Evolutionary conservation across 92 coral and sea anemone species (phyloP).

Genomic region (Bergia puertoricense): DNA sequence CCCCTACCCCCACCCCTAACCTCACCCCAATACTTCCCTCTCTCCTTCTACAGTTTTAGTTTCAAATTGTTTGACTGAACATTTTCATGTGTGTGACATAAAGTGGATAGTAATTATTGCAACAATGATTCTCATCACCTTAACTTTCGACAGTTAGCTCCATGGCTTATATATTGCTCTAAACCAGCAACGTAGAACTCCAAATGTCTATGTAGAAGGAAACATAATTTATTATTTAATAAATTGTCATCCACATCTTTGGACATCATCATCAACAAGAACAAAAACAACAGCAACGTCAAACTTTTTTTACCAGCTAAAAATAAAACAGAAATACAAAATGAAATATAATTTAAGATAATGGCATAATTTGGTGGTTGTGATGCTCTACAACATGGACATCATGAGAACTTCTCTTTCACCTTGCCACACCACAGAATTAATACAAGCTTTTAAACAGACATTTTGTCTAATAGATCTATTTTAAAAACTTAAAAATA

Average conservation of each 20-base stretch:
- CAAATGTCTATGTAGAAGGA: constrained; percentile 60
- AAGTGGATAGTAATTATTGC: neutral
- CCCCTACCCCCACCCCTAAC: too few species aligned
- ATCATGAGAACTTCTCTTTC: neutral
- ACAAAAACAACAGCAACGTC: neutral
- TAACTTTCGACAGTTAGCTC: constrained; percentile 81
- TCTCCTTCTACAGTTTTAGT: too few species aligned
- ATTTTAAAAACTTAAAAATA: too few species aligned
- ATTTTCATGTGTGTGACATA: too few species aligned
- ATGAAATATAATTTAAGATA: too few species aligned
- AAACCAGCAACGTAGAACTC: constrained; percentile 87
- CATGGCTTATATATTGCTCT: constrained; percentile 83
- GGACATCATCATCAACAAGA: neutral
- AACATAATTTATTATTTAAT: neutral
- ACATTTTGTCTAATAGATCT: too few species aligned
- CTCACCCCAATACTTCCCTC: too few species aligned
- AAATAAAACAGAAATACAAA: too few species aligned
- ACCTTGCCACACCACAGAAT: too few species aligned
- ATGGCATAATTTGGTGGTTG: too few species aligned
- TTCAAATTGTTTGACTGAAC: too few species aligned
- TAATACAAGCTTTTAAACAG: too few species aligned
- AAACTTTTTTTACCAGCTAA: neutral
- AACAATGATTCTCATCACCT: constrained; percentile 46
- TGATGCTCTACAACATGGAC: neutral
- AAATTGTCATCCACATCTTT: neutral